Evolutionary conservation across 2,113 vertebrate genomes (phyloP), one percentile per base, ranked within the genome.

Genomic region (Puntigrus tetrazona): DNA sequence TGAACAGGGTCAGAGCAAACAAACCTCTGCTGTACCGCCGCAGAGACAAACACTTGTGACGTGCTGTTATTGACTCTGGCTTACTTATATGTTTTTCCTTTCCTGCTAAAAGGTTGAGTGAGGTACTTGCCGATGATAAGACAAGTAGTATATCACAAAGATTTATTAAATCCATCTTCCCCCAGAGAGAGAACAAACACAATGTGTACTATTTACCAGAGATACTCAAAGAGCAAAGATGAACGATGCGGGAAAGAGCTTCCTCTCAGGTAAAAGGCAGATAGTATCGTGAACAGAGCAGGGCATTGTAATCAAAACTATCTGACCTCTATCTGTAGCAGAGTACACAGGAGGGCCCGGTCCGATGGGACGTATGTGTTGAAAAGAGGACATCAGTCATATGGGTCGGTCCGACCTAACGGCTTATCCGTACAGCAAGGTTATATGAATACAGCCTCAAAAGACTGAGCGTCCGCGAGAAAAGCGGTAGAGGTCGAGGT

Each of bases 121-220:
- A 86, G 45, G 81, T 52, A 55, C 81, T 83, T 80, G 85, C 77
- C 74, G 57, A 85, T 83, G 78, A 87, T 85, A 83, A 84, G 86
- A 87, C 84, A 87, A 83, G 81, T 79, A 69, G 50, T 78, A 75
- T 81, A 86, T 63, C 86, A 86, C 74, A 82, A 81, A 89, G 82
- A 88, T 88, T 81, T 85, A 89, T 88, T 86, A 84, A 84, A 86
- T 85, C 57, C 72, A 50, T 88, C 82, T 79, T 81, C 61, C 79
- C 82, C 79, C n/a, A 38, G 70, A 67, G 55, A 77, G 78, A 65
- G 74, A 86, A 67, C 72, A 82, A 84, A 85, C 75, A 85, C 84
- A 78, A 83, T 31, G 55, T 69, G 65, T 74, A 70, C 65, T 70
- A 78, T 82, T 85, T 86, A 50, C 81, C 27, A 77, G 75, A 36